Evolutionary conservation across 2,888 invertebrate genomes (phyloP), one percentile per base, ranked within the genome.

Genomic region (Pseudoips prasinana): DNA sequence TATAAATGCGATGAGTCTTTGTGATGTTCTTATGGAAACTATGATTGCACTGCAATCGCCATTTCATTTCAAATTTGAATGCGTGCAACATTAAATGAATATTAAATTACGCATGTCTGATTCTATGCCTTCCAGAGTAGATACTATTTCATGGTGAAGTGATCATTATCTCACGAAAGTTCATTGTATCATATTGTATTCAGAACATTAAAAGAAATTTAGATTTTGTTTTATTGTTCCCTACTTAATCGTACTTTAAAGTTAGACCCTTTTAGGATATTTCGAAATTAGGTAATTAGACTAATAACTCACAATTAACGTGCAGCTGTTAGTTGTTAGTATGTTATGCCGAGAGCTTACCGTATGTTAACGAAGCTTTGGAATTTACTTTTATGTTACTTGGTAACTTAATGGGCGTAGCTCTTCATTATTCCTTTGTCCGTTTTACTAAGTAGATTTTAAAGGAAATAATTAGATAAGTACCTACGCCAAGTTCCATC

Each of bases 71-170:
- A 37, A 25, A 39, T 48, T 44, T 39, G 29, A 56, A 54, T 54
- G 39, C 48, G 41, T 38, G 33, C 38, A 43, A 39, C 53, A 58
- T 59, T 39, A 54, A 24, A 45, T 45, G n/a, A 28, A 45, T 45
- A 41, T 40, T 37, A 52, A 65, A 60, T 58, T 55, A 58, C 51
- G 56, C 60, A 45, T 59, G 47, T 55, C 59, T 36, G 37, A 67
- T 60, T 50, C 33, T 37, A 46, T 44, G 25, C 36, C 54, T 44
- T 39, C 36, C 60, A 48, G 39, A 14, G 44, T 25, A 24, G 39
- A 51, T 49, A 41, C n/a, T n/a, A n/a, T n/a, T n/a, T n/a, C n/a
- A n/a, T n/a, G n/a, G n/a, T n/a, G n/a, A n/a, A n/a, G n/a, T n/a
- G 5, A 14, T 5, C 14, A 14, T 14, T 14, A 14, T 14, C 2